These are phyloP conservation scores for Poicephalus gulielmi DNA, from an alignment of 2,113 vertebrate species.

Conservation along the genomic window DNA sequence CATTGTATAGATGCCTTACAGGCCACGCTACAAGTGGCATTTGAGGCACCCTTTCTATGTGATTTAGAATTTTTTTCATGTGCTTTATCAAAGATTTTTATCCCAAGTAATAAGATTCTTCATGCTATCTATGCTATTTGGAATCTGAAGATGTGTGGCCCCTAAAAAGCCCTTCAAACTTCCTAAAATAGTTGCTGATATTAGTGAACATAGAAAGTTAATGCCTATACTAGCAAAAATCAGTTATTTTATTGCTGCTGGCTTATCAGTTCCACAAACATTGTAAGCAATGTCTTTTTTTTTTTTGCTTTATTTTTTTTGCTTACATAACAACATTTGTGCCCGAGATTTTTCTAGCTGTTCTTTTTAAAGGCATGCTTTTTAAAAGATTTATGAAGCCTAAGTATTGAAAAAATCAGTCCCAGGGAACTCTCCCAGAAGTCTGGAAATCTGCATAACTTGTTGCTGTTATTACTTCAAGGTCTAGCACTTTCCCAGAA, in stretches of 20 bases:
- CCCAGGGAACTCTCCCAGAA: background rate
- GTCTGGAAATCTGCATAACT: background rate
- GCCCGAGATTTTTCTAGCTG: background rate
- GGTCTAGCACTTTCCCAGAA: background rate
- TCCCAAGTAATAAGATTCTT: background rate
- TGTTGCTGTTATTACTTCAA: background rate
- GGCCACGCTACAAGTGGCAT: background rate
- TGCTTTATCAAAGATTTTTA: background rate
- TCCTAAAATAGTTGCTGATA: background rate
- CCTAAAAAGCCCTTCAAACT: background rate
- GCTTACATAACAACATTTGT: background rate
- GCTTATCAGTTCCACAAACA: background rate
- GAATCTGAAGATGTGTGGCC: background rate
- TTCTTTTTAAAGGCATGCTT: background rate
- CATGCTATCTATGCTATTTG: background rate
- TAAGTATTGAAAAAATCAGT: background rate
- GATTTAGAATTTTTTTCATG: background rate
- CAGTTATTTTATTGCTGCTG: background rate
- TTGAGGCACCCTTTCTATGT: background rate
- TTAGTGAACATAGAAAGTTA: background rate
- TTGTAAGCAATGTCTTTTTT: background rate
- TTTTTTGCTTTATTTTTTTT: accelerated
- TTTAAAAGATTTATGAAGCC: background rate
- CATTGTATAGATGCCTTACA: background rate
- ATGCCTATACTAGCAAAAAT: background rate